These are phyloP conservation scores for Balearica regulorum DNA, from an alignment of 2,797 vertebrate genomes.

Conservation along the genomic window DNA sequence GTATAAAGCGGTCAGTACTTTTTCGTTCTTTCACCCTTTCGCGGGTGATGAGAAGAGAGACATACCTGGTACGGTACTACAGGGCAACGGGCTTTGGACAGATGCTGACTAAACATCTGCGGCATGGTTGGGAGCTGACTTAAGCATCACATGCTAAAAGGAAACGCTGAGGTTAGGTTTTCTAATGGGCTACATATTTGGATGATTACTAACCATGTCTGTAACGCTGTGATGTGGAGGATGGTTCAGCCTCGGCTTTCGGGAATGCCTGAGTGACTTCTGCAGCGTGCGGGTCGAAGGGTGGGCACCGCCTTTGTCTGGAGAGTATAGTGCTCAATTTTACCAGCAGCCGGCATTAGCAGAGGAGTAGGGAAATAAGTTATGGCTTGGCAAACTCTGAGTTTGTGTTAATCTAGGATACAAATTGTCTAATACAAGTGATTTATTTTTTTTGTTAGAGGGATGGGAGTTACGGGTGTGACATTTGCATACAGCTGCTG, in stretches of 20 bases:
- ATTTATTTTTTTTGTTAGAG: neutral
- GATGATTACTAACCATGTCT: neutral
- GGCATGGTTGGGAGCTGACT: neutral
- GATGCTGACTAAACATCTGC: neutral
- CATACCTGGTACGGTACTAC: neutral
- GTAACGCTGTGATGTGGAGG: neutral
- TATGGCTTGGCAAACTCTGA: neutral
- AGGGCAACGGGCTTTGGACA: neutral
- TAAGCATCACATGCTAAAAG: neutral
- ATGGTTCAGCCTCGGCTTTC: neutral
- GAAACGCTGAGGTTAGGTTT: conserved; percentile 5
- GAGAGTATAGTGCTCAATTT: neutral
- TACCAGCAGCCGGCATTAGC: neutral
- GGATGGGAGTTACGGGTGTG: neutral
- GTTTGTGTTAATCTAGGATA: neutral
- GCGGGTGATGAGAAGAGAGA: neutral
- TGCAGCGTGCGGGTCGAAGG: neutral
- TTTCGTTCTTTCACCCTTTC: neutral
- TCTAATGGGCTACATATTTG: neutral
- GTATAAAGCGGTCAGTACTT: neutral
- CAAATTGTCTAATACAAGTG: fast-evolving
- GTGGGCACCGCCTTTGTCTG: neutral
- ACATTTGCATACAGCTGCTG: neutral
- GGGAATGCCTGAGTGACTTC: neutral
- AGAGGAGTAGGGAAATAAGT: neutral